A percentile compares a stretch with the other conserved stretches of the same genome.
Conservation (phyloP, 2,888 invertebrate genomes). For the Pterostichus niger region DNA sequence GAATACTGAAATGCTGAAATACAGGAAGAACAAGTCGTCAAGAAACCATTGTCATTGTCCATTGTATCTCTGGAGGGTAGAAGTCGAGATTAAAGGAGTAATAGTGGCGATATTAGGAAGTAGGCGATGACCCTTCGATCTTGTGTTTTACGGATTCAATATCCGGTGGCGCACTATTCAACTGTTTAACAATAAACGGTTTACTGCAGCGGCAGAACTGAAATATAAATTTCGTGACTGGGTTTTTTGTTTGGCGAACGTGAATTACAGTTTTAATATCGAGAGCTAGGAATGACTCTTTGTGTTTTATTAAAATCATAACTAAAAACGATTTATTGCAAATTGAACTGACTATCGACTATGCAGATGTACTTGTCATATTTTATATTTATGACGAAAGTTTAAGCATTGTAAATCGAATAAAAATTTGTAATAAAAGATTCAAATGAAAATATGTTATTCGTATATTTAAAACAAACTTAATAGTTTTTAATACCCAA, state of each 20-base stretch:
- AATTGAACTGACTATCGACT: not conserved
- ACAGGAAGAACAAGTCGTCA: slow-evolving; percentile 16
- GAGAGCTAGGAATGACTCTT: not conserved
- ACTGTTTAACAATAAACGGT: slow-evolving; percentile 23
- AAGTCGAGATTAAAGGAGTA: slow-evolving; percentile 27
- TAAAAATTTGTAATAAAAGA: not conserved
- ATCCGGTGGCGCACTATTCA: not conserved
- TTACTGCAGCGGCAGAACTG: not conserved
- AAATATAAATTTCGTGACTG: slow-evolving; percentile 23
- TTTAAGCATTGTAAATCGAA: not conserved
- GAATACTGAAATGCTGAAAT: not conserved
- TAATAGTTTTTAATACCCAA: too few relatives aligned
- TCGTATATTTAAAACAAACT: too few relatives aligned
- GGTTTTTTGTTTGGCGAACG: slow-evolving; percentile 6
- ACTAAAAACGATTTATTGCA: too few relatives aligned
- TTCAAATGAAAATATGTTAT: too few relatives aligned
- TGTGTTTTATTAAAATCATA: not conserved
- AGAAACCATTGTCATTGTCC: slow-evolving; percentile 6
- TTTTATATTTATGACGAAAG: not conserved
- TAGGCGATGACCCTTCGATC: not conserved
- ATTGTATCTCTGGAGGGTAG: not conserved
- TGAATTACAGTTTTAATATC: slow-evolving; percentile 10
- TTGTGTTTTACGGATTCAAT: slow-evolving; percentile 30
- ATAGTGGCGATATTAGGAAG: slow-evolving; percentile 44
- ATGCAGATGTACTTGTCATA: not conserved